These are phyloP conservation scores for Dasypolia templi DNA, from an alignment of 2,888 invertebrate species.

Conservation along the genomic window DNA sequence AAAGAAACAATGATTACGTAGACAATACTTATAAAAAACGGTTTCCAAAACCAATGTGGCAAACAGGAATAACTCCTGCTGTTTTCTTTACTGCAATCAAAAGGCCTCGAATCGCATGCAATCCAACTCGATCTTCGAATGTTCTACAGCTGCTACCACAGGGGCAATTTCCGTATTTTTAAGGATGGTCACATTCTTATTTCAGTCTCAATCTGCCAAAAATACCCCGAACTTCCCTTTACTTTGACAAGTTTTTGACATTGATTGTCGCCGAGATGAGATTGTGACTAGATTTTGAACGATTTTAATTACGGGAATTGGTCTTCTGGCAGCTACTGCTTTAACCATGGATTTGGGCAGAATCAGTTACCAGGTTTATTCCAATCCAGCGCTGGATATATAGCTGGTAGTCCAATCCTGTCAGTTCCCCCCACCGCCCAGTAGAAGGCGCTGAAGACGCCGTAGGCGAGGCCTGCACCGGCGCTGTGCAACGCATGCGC, in stretches of 20 bases:
- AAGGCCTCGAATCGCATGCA: not conserved
- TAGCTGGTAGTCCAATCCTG: constrained; percentile 90
- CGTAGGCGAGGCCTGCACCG: constrained; percentile 90
- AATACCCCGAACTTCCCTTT: not conserved
- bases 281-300: not conserved
- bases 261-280: not conserved
- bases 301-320: not conserved
- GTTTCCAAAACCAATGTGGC: not conserved
- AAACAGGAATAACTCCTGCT: not conserved
- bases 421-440: constrained; percentile 87
- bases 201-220: not conserved
- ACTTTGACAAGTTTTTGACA: not conserved
- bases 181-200: not conserved
- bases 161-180: not conserved
- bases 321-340: not conserved
- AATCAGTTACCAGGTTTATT: constrained; percentile 88
- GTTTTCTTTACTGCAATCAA: constrained; percentile 1
- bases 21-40: too few species aligned
- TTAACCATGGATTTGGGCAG: not conserved
- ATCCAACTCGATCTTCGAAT: not conserved
- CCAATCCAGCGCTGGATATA: constrained; percentile 95
- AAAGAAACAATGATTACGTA: too few species aligned
- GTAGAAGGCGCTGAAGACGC: constrained; percentile 87
- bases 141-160: not conserved
- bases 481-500: constrained; percentile 92